Evolutionary conservation across 2,113 vertebrate genomes (phyloP), one percentile per base, ranked within the genome.

Genomic region (Aegotheles bennettii): DNA sequence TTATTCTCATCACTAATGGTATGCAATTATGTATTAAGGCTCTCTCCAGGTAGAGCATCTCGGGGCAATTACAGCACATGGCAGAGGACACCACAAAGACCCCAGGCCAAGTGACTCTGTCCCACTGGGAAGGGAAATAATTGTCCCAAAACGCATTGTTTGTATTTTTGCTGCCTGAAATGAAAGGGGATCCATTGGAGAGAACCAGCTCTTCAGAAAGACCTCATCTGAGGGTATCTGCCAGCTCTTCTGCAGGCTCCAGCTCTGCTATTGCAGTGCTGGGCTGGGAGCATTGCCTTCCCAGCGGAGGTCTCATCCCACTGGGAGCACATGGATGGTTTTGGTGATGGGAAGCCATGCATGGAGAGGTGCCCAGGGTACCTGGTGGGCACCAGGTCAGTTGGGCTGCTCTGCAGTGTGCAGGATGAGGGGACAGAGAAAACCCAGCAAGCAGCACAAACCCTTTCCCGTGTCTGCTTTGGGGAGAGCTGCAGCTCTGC

Each of bases 61-160:
- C 80, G 2, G 60, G 95, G 96, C 95, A 97, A 93, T 93, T 70
- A 96, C 87, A 95, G 76, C 87, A 43, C 71, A 31, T 65, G 57
- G 93, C 87, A 81, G 79, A 93, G 59, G 33, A 89, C 65, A 60
- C 3, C 2, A 42, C 16, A 26, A 91, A 89, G 91, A 90, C 89
- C 67, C 8, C 7, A 33, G 82, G 91, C 89, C 96, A 87, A 85
- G 96, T 51, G 89, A 93, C 84, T 81, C 63, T 71, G 79, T 88
- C 91, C 93, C 82, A 82, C 90, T 63, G 81, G 84, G 92, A 96
- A 93, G 92, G 68, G 79, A 87, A 95, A 93, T 98, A 94, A 96
- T 96, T 84, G 86, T 87, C 93, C 86, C 54, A 17, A 33, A 88
- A 63, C 76, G 68, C 13, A 77, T n/a, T 89, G 92, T 94, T 94